These are phyloP conservation scores for Peromyscus nudipes DNA, from an alignment of 2,797 vertebrate species.

Conservation along the genomic window DNA sequence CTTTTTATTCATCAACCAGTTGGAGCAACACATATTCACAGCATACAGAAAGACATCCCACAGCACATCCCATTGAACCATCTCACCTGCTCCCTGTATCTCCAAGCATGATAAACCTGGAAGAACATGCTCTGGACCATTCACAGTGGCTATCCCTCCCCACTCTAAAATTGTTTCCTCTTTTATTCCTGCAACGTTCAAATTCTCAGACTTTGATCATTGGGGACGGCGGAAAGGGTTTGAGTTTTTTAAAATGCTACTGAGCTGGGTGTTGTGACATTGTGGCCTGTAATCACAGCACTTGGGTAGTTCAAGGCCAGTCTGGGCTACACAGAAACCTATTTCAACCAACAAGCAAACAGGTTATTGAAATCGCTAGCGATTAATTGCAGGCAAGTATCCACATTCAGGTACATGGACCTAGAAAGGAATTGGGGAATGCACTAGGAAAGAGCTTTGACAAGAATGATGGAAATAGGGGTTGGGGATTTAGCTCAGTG, in stretches of 20 bases:
- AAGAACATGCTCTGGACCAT: neutral
- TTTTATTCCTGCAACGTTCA: constrained; percentile 13
- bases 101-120: neutral
- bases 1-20: no score
- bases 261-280: neutral
- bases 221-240: neutral
- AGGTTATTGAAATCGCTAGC: neutral
- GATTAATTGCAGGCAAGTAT: neutral
- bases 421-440: neutral
- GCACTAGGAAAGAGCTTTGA: neutral
- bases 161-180: neutral
- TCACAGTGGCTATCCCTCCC: neutral
- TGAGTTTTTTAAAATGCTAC: neutral
- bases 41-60: no score
- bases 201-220: constrained; percentile 34
- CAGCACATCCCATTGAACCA: no score
- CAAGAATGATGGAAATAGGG: constrained; percentile 30
- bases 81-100: neutral
- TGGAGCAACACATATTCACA: no score
- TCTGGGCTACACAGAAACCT: neutral
- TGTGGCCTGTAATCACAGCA: neutral
- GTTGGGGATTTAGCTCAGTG: no score
- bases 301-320: neutral
- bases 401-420: neutral
- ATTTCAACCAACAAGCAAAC: neutral